A percentile compares a stretch with the other conserved stretches of the same genome.
Conservation (phyloP, 2,113 vertebrate species). For the Perca fluviatilis region DNA sequence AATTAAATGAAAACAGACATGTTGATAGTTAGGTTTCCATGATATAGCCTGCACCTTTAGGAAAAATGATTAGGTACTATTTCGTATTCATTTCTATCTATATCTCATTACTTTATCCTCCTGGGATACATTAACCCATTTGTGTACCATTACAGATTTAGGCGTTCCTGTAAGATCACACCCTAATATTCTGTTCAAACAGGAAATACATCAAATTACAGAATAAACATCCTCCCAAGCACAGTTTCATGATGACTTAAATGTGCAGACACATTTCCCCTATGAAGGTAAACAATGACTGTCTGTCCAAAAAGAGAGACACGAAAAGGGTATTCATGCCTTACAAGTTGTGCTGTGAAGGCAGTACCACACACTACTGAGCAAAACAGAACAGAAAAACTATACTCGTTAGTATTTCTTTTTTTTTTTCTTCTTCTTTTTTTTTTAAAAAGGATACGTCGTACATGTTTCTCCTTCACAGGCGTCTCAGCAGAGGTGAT, state of each 20-base stretch:
- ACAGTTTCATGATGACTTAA: background rate
- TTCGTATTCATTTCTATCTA: background rate
- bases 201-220: background rate
- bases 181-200: background rate
- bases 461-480: constrained; percentile 97
- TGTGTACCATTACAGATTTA: background rate
- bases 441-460: constrained; percentile 91
- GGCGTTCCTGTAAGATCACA: background rate
- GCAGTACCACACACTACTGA: background rate
- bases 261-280: background rate
- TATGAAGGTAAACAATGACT: background rate
- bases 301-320: background rate
- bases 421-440: too few relatives aligned
- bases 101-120: background rate
- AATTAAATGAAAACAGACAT: background rate
- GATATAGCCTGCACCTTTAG: background rate
- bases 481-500: constrained; percentile 93
- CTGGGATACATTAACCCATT: background rate
- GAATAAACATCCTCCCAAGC: background rate
- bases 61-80: background rate
- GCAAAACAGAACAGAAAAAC: background rate
- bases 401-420: too few relatives aligned
- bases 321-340: background rate
- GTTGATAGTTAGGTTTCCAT: background rate
- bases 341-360: background rate